These are phyloP conservation scores for Branchellion lobata DNA, from an alignment of 2,888 invertebrate species.

Conservation along the genomic window DNA sequence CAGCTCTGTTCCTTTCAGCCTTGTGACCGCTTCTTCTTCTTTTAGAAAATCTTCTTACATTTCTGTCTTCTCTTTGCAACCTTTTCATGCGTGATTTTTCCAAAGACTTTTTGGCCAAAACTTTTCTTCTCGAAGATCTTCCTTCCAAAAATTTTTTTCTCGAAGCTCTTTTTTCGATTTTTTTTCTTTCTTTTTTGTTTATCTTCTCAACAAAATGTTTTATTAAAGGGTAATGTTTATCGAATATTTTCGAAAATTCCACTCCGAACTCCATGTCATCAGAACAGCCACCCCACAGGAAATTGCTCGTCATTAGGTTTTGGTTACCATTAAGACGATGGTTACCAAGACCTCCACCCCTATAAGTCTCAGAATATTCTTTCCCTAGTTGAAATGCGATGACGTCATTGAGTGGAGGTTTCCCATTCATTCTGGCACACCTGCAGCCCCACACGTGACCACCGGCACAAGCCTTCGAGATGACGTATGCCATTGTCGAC, in stretches of 20 bases:
- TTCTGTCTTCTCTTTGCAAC: too few relatives aligned
- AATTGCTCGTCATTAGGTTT: not conserved
- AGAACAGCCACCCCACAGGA: constrained; percentile 8
- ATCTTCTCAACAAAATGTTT: not conserved
- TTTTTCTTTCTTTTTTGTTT: not conserved
- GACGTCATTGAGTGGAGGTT: not conserved
- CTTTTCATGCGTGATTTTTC: too few relatives aligned
- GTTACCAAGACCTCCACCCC: too few relatives aligned
- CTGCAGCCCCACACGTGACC: not conserved
- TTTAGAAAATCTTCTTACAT: too few relatives aligned
- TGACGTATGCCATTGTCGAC: constrained; percentile 15
- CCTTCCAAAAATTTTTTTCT: not conserved
- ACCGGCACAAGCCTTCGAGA: not conserved
- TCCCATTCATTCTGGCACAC: not conserved
- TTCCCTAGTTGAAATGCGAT: not conserved
- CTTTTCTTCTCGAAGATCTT: too few relatives aligned
- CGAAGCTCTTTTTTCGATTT: too few relatives aligned
- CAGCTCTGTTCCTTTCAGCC: not conserved
- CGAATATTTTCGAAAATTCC: constrained; percentile 1
- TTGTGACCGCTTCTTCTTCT: not conserved
- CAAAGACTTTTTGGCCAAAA: too few relatives aligned
- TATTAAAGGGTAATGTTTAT: not conserved
- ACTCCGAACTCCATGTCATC: not conserved
- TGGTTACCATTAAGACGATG: not conserved
- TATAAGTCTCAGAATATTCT: too few relatives aligned